These are phyloP conservation scores for Procambarus clarkii DNA, from an alignment of 1,140 invertebrate species.

Conservation along the genomic window DNA sequence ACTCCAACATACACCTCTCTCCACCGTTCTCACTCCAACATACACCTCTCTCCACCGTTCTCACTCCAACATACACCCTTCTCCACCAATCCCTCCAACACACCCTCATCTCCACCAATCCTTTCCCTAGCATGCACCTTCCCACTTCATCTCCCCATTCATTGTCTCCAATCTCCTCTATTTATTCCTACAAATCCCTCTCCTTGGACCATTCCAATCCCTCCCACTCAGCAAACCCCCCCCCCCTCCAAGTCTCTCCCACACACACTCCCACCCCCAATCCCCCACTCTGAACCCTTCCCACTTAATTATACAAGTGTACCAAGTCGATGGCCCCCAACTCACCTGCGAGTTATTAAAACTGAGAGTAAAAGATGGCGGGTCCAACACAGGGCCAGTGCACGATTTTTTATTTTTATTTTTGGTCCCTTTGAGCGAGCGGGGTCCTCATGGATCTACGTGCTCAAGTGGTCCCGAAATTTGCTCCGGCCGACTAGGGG, in stretches of 20 bases:
- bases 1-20: not conserved
- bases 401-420: not conserved
- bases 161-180: not conserved
- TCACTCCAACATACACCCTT: not conserved
- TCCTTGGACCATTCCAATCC: not conserved
- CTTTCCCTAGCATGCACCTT: not conserved
- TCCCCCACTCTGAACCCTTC: not conserved
- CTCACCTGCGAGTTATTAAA: not conserved
- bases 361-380: not conserved
- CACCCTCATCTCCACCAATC: too few species aligned
- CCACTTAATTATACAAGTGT: not conserved
- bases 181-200: not conserved
- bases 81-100: not conserved
- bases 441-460: not conserved
- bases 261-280: not conserved
- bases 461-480: slow-evolving; percentile 4
- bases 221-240: not conserved
- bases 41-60: not conserved
- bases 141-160: not conserved
- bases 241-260: not conserved
- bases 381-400: not conserved
- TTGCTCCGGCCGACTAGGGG: not conserved
- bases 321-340: not conserved
- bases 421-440: not conserved
- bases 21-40: not conserved